Percentiles rank a stretch among this genome's conserved stretches.
These are phyloP conservation scores for Menura novaehollandiae DNA, from an alignment of 2,113 vertebrate genomes.

Conservation along the genomic window DNA sequence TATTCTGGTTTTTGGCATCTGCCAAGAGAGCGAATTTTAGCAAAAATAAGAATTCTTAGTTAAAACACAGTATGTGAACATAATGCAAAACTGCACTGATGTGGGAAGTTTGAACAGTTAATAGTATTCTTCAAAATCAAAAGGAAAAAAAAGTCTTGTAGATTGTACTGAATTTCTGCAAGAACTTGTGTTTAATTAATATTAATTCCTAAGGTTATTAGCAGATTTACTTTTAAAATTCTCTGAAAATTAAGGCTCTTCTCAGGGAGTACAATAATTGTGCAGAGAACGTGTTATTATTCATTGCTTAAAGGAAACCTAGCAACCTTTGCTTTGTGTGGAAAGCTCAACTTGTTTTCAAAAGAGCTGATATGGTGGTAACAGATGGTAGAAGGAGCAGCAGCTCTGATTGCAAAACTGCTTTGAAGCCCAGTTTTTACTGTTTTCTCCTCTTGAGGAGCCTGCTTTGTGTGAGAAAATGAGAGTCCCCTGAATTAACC, in stretches of 20 bases:
- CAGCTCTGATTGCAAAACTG: not conserved
- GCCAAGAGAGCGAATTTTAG: not conserved
- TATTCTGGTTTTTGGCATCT: not conserved
- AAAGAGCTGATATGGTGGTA: not conserved
- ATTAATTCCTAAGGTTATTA: slow-evolving; percentile 47
- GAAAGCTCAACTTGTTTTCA: not conserved
- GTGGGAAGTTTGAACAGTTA: not conserved
- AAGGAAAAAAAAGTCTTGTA: not conserved
- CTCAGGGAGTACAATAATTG: slow-evolving; percentile 26
- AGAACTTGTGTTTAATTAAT: not conserved
- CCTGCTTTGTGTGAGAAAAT: not conserved
- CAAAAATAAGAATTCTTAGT: not conserved
- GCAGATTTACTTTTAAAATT: slow-evolving; percentile 50
- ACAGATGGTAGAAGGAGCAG: slow-evolving; percentile 2
- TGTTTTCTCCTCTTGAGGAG: not conserved
- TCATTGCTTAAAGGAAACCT: slow-evolving; percentile 44
- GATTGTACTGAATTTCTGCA: slow-evolving; percentile 3
- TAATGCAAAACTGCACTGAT: not conserved
- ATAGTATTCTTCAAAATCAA: not conserved
- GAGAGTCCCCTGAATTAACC: not conserved
- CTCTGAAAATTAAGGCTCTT: slow-evolving; percentile 29
- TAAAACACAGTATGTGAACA: not conserved
- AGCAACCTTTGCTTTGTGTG: slow-evolving; percentile 42
- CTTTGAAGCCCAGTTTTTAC: not conserved
- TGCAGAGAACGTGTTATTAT: slow-evolving; percentile 20